Base-by-base conservation (phyloP, 1,140 invertebrate genomes). In the Ostrea edulis region DNA sequence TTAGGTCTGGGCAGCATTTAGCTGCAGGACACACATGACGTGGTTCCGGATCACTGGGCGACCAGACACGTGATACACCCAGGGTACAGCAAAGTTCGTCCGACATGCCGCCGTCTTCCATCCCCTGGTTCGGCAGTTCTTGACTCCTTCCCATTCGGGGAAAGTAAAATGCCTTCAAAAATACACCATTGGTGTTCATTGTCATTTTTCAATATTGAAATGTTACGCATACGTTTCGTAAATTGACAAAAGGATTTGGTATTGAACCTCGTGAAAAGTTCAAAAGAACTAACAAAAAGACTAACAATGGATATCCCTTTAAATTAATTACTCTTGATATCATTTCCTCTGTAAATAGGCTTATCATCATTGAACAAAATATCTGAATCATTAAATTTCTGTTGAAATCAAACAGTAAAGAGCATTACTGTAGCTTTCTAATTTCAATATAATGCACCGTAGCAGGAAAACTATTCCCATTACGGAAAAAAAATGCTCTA, bases 131-230 rank as follows among this genome's bases (percentile, higher is more conserved):
- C 12, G 68, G 25, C 14, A 35, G 29, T 77, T 29, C 25, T 14
- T 77, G 68, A 29, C 29, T 77, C 68, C 68, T 77, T 22, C 68
- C 68, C 68, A 77, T 77, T 14, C 68, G 68, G 25, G 68, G 68
- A 25, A 77, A 77, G 35, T 77, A 77, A 77, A 77, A 77, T 14
- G 68, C 68, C 68, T 77, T 29, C 65, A 77, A 77, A 29, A 25
- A 22, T 12, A 77, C 25, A 77, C 22, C 12, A 62, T 62, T 62
- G 7, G n/a, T 62, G 12, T 62, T 62, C 3, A 58, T 12, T 58
- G 20, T 58, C 7, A 58, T 58, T 58, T 58, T 58, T 58, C 54
- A 55, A 22, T 62, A 62, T 62, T 62, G 58, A 7, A 11, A 20
- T 20, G 12, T 62, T 14, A 62, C n/a, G 7, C 17, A n/a, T n/a